Percentiles rank a stretch among this genome's conserved stretches.
Evolutionary conservation across 2,888 invertebrate species (phyloP).

Genomic region (Hecatera dysodea): DNA sequence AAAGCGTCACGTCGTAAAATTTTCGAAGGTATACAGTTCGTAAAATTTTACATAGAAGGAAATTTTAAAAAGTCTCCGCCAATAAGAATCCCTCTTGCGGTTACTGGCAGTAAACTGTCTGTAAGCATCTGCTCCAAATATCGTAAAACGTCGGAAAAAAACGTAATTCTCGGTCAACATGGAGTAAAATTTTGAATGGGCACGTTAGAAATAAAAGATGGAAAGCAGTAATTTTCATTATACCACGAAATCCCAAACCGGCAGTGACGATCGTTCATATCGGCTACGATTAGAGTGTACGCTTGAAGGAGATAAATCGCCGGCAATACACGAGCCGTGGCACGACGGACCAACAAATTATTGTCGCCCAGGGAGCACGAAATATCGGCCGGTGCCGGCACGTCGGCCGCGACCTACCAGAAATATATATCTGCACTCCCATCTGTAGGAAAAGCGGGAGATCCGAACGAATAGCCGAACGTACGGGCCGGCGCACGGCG

Average conservation of each 20-base stretch:
- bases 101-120: constrained; percentile 38
- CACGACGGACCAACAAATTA: constrained; percentile 88
- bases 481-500: constrained; percentile 26
- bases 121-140: constrained; percentile 46
- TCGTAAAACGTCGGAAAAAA: constrained; percentile 43
- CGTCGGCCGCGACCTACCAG: constrained; percentile 78
- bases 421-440: constrained; percentile 79
- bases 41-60: constrained; percentile 38
- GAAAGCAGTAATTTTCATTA: constrained; percentile 61
- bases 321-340: constrained; percentile 80
- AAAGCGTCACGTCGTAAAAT: constrained; percentile 45
- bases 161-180: constrained; percentile 3
- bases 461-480: constrained; percentile 65
- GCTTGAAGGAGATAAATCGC: constrained; percentile 83
- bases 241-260: constrained; percentile 65
- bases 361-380: constrained; percentile 87
- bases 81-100: constrained; percentile 21
- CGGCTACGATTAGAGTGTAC: constrained; percentile 79
- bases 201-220: constrained; percentile 33
- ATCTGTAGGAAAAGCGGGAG: constrained; percentile 69
- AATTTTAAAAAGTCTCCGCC: constrained; percentile 35
- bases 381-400: constrained; percentile 82
- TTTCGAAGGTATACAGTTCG: constrained; percentile 36
- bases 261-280: constrained; percentile 77
- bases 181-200: constrained; percentile 27